phyloP scores from a whole-genome alignment of 2,888 invertebrate genomes.

The Agonopterix arenella region DNA sequence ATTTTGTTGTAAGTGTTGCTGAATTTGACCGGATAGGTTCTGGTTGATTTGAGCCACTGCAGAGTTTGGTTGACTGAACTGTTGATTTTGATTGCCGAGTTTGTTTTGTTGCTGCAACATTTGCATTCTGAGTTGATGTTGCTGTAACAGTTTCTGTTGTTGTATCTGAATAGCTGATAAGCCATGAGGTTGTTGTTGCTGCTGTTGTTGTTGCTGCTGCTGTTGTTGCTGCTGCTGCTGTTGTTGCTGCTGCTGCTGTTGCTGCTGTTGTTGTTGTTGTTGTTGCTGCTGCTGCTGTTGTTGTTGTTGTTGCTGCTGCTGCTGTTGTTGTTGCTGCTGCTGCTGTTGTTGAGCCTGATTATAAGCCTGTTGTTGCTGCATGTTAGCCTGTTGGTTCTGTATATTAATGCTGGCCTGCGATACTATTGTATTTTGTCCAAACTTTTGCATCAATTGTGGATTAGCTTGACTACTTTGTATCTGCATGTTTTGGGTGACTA shows the following conservation, averaged over 20 bases:
- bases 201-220: slow-evolving; percentile 35
- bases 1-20: slow-evolving; percentile 56
- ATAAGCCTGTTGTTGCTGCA: slow-evolving; percentile 56
- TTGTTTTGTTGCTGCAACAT: slow-evolving; percentile 59
- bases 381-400: slow-evolving; percentile 50
- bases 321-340: slow-evolving; percentile 36
- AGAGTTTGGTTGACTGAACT: slow-evolving; percentile 60
- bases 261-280: slow-evolving; percentile 74
- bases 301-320: slow-evolving; percentile 60
- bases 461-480: slow-evolving; percentile 59
- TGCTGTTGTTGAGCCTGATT: slow-evolving; percentile 31
- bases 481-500: slow-evolving; percentile 63
- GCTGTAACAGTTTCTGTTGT: slow-evolving; percentile 76
- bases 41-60: slow-evolving; percentile 63
- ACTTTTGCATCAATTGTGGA: slow-evolving; percentile 57
- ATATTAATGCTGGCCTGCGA: slow-evolving; percentile 48
- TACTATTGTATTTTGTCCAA: slow-evolving; percentile 51
- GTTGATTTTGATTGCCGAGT: slow-evolving; percentile 37
- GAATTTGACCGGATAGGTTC: slow-evolving; percentile 54
- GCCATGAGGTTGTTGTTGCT: slow-evolving; percentile 53
- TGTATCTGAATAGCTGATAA: slow-evolving; percentile 66
- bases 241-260: slow-evolving; percentile 50
- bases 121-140: slow-evolving; percentile 75
- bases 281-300: slow-evolving; percentile 77
- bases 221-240: slow-evolving; percentile 30